A percentile compares a stretch with the other conserved stretches of the same genome.
Evolutionary conservation across 2,797 vertebrate species (phyloP).

Genomic region (Sparidentex hasta): DNA sequence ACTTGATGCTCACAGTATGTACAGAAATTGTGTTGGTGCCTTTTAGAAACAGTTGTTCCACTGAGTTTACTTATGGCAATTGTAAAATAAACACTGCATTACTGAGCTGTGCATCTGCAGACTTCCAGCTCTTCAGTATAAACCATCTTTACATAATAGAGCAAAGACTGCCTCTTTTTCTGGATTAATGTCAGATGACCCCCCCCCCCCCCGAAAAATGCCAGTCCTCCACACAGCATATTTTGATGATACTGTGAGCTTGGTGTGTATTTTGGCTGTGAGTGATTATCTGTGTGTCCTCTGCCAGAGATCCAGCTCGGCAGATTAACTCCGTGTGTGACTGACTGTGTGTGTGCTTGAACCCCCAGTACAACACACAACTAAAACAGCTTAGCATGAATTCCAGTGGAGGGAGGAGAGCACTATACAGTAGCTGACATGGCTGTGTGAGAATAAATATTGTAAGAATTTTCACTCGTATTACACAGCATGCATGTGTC

Average conservation of each 20-base stretch:
- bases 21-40: slow-evolving; percentile 3
- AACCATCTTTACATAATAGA: not conserved
- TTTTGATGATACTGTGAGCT: slow-evolving; percentile 41
- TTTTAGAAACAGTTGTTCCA: slow-evolving; percentile 25
- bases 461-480: slow-evolving; percentile 40
- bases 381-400: slow-evolving; percentile 65
- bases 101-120: slow-evolving; percentile 26
- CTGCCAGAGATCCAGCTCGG: slow-evolving; percentile 65
- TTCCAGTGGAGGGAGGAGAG: slow-evolving; percentile 60
- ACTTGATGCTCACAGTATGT: slow-evolving; percentile 25
- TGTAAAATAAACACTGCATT: slow-evolving; percentile 51
- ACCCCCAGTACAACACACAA: slow-evolving; percentile 17
- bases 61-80: slow-evolving; percentile 55
- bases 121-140: slow-evolving; percentile 16
- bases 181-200: slow-evolving; percentile 40
- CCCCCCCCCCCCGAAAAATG: slow-evolving; percentile 30
- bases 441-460: slow-evolving; percentile 38
- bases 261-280: slow-evolving; percentile 67
- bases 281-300: slow-evolving; percentile 59
- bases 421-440: slow-evolving; percentile 21
- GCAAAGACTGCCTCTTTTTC: slow-evolving; percentile 8
- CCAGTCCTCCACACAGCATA: slow-evolving; percentile 27
- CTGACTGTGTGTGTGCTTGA: slow-evolving; percentile 18
- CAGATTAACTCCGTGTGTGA: slow-evolving; percentile 58
- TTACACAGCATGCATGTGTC: slow-evolving; percentile 67